A percentile compares a stretch with the other conserved stretches of the same genome.
phyloP scores from a whole-genome alignment of 2,888 invertebrate species.

The Spatulosminthurus flaviceps region DNA sequence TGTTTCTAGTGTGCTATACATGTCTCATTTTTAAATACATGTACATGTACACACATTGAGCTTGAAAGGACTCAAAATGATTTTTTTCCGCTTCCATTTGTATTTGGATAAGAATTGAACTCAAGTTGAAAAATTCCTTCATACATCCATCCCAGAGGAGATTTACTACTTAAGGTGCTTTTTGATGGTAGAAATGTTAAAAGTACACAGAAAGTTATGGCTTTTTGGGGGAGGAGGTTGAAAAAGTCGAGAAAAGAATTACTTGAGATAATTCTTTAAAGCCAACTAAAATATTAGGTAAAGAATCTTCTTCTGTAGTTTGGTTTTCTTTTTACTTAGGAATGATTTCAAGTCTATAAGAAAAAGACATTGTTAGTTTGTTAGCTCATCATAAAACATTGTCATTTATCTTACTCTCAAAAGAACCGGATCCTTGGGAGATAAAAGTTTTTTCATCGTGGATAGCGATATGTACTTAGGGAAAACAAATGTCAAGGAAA shows the following conservation, averaged over 20 bases:
- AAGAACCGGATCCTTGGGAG: background rate
- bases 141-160: no score
- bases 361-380: background rate
- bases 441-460: no score
- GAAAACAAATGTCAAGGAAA: background rate
- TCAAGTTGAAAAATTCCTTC: background rate
- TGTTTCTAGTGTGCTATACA: no score
- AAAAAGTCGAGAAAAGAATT: no score
- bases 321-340: no score
- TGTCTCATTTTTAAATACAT: no score
- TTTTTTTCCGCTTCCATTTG: conserved; percentile 16
- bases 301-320: no score
- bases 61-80: conserved; percentile 9
- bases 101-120: conserved; percentile 13
- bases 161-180: no score
- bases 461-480: background rate
- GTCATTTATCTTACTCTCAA: conserved; percentile 1
- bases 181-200: background rate
- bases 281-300: background rate
- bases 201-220: no score
- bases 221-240: no score
- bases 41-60: background rate
- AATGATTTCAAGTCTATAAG: no score
- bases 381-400: conserved; percentile 18
- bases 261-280: background rate